Base-by-base conservation (phyloP, 2,888 invertebrate species). In the Antheraea yamamai region DNA sequence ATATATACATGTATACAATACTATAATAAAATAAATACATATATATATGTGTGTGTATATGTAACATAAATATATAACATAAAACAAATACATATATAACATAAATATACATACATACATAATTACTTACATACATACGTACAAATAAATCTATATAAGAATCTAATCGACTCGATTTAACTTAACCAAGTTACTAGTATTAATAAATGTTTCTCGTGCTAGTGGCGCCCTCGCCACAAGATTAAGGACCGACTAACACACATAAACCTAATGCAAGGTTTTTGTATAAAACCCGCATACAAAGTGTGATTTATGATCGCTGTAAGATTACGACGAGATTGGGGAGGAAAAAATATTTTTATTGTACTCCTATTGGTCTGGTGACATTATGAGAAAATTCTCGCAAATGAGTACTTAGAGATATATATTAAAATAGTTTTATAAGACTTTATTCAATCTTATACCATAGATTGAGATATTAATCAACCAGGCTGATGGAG, bases 121-220 rank as follows among this genome's bases (percentile, higher is more conserved):
- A n/a, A n/a, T n/a, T n/a, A n/a, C n/a, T n/a, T n/a, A n/a, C n/a
- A n/a, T n/a, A n/a, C n/a, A n/a, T n/a, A n/a, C n/a, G n/a, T n/a
- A n/a, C n/a, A n/a, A n/a, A n/a, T n/a, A n/a, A n/a, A 30, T 55
- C 10, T 55, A 55, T 6, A 14, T 55, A 55, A 20, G 16, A 55
- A 18, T 16, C 35, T 35, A n/a, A 73, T 76, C 77, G 72, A 71
- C 2, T 75, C 73, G 75, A 79, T 85, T 82, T 83, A 85, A 88
- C 85, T 84, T 86, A 82, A 82, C 82, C 83, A 84, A 87, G 85
- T 89, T 89, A 84, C 87, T 30, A 86, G 89, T 93, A 93, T 94
- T 93, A 94, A 94, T 94, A 92, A 87, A 84, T 87, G 83, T 88
- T 91, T 94, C 87, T 92, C 94, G 94, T 94, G 94, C 86, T 81